Percentiles rank a stretch among this genome's conserved stretches.
Conservation (phyloP, 2,888 invertebrate species). For the Sesia apiformis region DNA sequence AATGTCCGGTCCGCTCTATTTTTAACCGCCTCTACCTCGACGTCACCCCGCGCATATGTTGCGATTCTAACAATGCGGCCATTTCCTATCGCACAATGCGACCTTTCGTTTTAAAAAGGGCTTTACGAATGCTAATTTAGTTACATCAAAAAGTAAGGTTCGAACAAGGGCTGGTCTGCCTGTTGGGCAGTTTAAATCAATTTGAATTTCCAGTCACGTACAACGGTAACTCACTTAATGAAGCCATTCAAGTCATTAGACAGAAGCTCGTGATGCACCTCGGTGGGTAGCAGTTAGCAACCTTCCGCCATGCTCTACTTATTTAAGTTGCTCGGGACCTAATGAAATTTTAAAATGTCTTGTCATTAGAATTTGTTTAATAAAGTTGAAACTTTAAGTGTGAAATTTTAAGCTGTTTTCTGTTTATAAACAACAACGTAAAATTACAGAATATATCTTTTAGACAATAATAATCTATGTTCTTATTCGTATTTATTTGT, state of each 20-base stretch:
- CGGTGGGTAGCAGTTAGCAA: neutral
- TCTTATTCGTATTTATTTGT: too few relatives aligned
- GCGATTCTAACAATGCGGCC: conserved; percentile 35
- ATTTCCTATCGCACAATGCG: conserved; percentile 21
- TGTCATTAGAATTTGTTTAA: too few relatives aligned
- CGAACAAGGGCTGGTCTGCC: neutral
- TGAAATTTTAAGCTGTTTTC: too few relatives aligned
- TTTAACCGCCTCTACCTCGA: conserved; percentile 46
- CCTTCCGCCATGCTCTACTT: conserved; percentile 1
- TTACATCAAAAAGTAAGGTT: neutral
- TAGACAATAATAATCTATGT: too few relatives aligned
- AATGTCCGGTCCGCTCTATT: conserved; percentile 67
- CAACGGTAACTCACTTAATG: conserved; percentile 42
- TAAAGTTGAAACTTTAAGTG: too few relatives aligned
- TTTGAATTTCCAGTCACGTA: conserved; percentile 44
- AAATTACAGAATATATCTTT: too few relatives aligned
- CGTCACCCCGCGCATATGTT: conserved; percentile 31
- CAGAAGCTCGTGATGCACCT: conserved; percentile 21
- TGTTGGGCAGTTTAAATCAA: conserved; percentile 22
- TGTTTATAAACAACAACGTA: too few relatives aligned
- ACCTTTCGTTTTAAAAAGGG: conserved; percentile 18
- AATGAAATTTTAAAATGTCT: too few relatives aligned
- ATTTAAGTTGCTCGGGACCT: conserved; percentile 2
- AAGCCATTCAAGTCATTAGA: conserved; percentile 51
- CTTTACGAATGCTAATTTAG: neutral